phyloP scores from a whole-genome alignment of 2,888 invertebrate species.

The Catocala fraxini region DNA sequence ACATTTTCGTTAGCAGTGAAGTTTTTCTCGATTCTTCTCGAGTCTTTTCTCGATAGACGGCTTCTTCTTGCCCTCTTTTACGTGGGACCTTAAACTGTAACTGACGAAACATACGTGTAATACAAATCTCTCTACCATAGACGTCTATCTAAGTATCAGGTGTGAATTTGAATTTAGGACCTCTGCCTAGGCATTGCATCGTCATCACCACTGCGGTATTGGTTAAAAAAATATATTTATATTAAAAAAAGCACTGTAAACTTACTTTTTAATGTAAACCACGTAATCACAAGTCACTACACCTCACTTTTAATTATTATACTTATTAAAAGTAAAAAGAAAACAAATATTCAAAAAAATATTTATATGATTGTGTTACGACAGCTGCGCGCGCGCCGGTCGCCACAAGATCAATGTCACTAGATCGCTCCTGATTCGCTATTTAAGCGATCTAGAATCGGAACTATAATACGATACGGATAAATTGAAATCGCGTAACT shows the following conservation, averaged over 20 bases:
- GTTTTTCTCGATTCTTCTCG: too few species aligned
- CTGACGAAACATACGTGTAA: too few species aligned
- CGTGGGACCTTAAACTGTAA: too few species aligned
- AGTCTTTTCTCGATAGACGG: too few species aligned
- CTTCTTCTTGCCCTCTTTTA: too few species aligned
- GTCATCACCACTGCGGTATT: too few species aligned
- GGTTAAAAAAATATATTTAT: too few species aligned
- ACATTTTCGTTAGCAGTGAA: too few species aligned
- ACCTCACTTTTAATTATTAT: conserved; percentile 37
- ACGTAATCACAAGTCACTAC: conserved; percentile 27
- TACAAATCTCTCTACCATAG: too few species aligned
- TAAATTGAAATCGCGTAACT: conserved; percentile 40
- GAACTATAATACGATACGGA: conserved; percentile 65
- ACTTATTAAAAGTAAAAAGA: conserved; percentile 1
- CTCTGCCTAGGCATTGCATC: too few species aligned
- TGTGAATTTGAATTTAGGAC: too few species aligned
- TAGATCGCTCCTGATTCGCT: conserved; percentile 74
- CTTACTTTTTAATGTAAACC: conserved; percentile 25
- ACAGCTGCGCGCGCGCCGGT: conserved; percentile 60
- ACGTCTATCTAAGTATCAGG: too few species aligned
- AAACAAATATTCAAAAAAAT: conserved; percentile 5
- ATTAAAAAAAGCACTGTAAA: conserved; percentile 8
- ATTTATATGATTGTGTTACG: conserved; percentile 11
- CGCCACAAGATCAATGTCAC: conserved; percentile 77
- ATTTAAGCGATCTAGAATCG: conserved; percentile 84